Base-by-base conservation (phyloP, 2,888 invertebrate species). In the Galeruca laticollis region DNA sequence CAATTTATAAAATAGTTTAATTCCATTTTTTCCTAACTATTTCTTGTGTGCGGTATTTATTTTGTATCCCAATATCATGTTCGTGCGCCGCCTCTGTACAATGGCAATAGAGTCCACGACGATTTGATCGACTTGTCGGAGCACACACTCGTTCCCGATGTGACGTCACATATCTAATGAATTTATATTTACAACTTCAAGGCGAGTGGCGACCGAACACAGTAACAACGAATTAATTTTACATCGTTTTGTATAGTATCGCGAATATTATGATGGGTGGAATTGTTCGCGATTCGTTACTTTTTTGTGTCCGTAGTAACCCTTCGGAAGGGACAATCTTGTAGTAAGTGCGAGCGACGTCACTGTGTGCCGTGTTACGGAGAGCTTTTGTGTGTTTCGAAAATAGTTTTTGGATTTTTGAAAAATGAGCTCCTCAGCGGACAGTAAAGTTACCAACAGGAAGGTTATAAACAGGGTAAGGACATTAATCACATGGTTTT, bases 101-200 rank as follows among this genome's bases (percentile, higher is more conserved):
- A 66, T 66, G 31, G 56, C 43, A 69, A 62, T 60, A 66, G 67
- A 73, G 37, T 70, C 62, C 69, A 66, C 73, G 73, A 73, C 76
- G 59, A 71, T 66, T 76, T 73, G 69, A 76, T 77, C 75, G 72
- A 73, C 72, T 70, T 56, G 68, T 37, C 49, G 51, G 67, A 63
- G 47, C 70, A 64, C 73, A 76, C 63, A 59, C 69, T 72, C 70
- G 72, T 72, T 70, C 51, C 64, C 65, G 68, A 67, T 66, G 69
- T 79, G 79, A 80, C 80, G 80, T 81, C 80, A 80, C 73, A 73
- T 69, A 68, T 75, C 75, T 79, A 77, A 76, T 78, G 74, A 77
- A 79, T 79, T 79, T 79, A 80, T 80, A 79, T 80, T 80, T 80
- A 80, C 80, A 74, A 76, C 76, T 75, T 72, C 72, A 69, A 69